Percentiles rank a stretch among this genome's conserved stretches.
These are phyloP conservation scores for Manis javanica DNA, from an alignment of 2,797 vertebrate species.

Conservation along the genomic window DNA sequence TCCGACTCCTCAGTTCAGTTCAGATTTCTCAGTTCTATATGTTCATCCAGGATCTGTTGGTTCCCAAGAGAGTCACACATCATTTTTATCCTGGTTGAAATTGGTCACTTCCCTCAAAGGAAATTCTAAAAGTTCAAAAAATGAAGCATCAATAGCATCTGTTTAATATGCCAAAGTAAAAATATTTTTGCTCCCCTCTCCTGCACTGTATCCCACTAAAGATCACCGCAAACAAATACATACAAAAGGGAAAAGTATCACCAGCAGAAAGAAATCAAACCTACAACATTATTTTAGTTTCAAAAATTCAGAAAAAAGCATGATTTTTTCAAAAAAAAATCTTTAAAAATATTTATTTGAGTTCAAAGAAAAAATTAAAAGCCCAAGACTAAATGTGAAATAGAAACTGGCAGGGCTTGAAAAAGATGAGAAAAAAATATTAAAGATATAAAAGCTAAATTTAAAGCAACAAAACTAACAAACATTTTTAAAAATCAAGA, in stretches of 20 bases:
- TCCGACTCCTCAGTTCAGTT: not conserved
- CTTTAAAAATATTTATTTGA: not conserved
- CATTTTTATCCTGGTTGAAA: not conserved
- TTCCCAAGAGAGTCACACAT: not conserved
- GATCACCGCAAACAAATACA: not conserved
- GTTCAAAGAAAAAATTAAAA: conserved; percentile 34
- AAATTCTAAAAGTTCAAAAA: conserved; percentile 7
- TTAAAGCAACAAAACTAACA: not conserved
- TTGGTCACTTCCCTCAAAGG: not conserved
- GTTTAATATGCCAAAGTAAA: not conserved
- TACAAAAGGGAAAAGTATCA: not conserved
- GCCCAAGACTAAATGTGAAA: not conserved
- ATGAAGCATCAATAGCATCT: not conserved
- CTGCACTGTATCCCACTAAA: not conserved
- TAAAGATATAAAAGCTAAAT: not conserved
- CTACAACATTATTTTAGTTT: not conserved
- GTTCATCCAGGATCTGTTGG: not conserved
- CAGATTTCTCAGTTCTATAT: not conserved
- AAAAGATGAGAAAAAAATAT: not conserved
- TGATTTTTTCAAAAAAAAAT: not conserved
- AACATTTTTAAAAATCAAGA: conserved; percentile 27
- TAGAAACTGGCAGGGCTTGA: not conserved
- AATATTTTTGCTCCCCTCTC: not conserved
- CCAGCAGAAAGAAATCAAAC: not conserved
- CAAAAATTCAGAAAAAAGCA: not conserved